These are phyloP conservation scores for Drosophila obscura DNA, from an alignment of 1,140 invertebrate genomes.

Conservation along the genomic window DNA sequence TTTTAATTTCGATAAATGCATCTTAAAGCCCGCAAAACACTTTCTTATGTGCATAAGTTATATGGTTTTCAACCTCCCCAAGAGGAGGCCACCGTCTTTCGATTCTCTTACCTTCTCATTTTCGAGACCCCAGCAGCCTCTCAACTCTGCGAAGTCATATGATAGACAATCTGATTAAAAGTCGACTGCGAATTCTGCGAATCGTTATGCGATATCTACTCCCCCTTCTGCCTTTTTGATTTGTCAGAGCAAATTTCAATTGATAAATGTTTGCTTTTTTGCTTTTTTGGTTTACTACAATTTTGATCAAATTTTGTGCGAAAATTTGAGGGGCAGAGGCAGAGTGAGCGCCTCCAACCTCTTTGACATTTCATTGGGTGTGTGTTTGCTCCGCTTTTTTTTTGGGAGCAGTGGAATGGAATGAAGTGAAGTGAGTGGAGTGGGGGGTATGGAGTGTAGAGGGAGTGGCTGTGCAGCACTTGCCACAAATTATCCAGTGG, in stretches of 20 bases:
- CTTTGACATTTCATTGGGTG: slow-evolving; percentile 53
- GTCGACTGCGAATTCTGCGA: slow-evolving; percentile 27
- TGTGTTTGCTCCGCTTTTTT: slow-evolving; percentile 39
- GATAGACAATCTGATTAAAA: slow-evolving; percentile 40
- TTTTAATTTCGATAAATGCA: too few relatives aligned
- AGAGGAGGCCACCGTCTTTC: not conserved
- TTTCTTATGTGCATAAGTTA: too few relatives aligned
- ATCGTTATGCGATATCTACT: slow-evolving; percentile 44
- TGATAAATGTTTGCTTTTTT: slow-evolving; percentile 31
- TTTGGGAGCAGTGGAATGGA: not conserved
- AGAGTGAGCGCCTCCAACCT: slow-evolving; percentile 4
- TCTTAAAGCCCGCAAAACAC: too few relatives aligned
- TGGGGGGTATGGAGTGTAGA: slow-evolving; percentile 14
- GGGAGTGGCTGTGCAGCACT: slow-evolving; percentile 46
- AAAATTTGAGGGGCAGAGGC: slow-evolving; percentile 4
- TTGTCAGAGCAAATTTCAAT: slow-evolving; percentile 34
- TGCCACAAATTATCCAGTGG: slow-evolving; percentile 59
- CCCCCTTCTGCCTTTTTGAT: slow-evolving; percentile 2
- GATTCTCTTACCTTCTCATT: too few relatives aligned
- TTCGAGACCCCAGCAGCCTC: too few relatives aligned
- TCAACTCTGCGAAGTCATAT: slow-evolving; percentile 15
- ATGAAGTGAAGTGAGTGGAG: not conserved
- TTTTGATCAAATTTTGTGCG: slow-evolving; percentile 17
- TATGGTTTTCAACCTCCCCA: not conserved
- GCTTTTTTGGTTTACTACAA: slow-evolving; percentile 14